These are phyloP conservation scores for Echinometra lucunter DNA, from an alignment of 53 echinoderm and acorn worm species.

Conservation along the genomic window DNA sequence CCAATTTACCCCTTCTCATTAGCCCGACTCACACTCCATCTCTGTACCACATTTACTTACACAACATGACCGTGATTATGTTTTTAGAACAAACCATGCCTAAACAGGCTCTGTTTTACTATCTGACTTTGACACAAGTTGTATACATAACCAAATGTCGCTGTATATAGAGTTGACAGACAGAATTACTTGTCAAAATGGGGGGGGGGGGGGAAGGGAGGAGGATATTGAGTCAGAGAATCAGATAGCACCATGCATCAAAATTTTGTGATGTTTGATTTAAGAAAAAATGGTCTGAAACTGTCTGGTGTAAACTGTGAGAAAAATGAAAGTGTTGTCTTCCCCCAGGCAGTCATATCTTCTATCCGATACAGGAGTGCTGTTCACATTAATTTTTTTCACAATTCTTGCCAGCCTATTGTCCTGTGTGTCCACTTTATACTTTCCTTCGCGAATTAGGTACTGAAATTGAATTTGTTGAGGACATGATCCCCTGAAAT, in stretches of 20 bases:
- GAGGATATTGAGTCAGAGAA: neutral
- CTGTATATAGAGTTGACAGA: neutral
- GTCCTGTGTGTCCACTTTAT: neutral
- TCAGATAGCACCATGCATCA: neutral
- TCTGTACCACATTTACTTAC: too few species aligned
- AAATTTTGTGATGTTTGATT: neutral
- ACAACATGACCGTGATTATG: neutral
- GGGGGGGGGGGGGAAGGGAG: neutral
- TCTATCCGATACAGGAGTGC: neutral
- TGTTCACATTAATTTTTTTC: constrained; percentile 20
- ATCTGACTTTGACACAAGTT: neutral
- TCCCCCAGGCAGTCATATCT: constrained; percentile 22
- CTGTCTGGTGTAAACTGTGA: constrained; percentile 43
- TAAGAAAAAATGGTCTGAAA: neutral
- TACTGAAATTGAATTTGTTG: too few species aligned
- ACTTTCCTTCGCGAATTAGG: too few species aligned
- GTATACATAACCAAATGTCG: neutral
- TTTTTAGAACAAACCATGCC: neutral
- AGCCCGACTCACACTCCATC: too few species aligned
- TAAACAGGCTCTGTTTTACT: neutral
- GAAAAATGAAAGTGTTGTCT: constrained; percentile 47
- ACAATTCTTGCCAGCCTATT: neutral
- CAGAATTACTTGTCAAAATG: neutral
- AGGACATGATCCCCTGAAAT: too few species aligned
- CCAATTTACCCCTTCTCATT: too few species aligned